Evolutionary conservation across 2,888 invertebrate species (phyloP), one percentile per base, ranked within the genome.

Genomic region (Drosophila putrida): DNA sequence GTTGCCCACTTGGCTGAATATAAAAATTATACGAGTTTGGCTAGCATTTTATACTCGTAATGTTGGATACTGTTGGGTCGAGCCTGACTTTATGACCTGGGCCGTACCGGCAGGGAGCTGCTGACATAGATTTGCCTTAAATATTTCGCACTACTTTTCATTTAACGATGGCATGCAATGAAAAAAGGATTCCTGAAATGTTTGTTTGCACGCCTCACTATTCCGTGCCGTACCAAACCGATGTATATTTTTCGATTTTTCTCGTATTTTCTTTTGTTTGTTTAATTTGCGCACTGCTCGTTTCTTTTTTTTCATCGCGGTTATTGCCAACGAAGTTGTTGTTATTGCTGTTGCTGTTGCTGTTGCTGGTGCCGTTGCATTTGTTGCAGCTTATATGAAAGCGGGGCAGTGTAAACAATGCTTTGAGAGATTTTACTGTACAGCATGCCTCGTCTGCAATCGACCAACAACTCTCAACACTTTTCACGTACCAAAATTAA

Each of bases 111-210:
- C 54, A 58, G 47, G 53, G 51, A 60, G 65, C 61, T 74, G 80
- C 78, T 82, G 82, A 80, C 80, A 83, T 77, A 75, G 80, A 79
- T 81, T 81, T 49, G 20, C 50, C 57, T 67, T 72, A 69, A 81
- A 84, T 75, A 79, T 81, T 79, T 80, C 64, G 68, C 75, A 77
- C 79, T 66, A 79, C 69, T 84, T 82, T 80, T 77, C 77, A 49
- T 67, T 80, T 82, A 57, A 80, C 71, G 82, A 70, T 58, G 71
- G 69, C 77, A 60, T 63, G 80, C 78, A 80, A 77, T 80, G 61
- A 77, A 79, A 74, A 67, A 54, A 49, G 57, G 61, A 67, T 65
- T 70, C 46, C 50, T 71, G 65, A 71, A 78, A 80, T 75, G 71
- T 77, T 71, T 79, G 65, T 35, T 51, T 62, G 36, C 41, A 28